Evolutionary conservation across 2,797 vertebrate genomes (phyloP), one percentile per base, ranked within the genome.

Genomic region (Moxostoma hubbsi): DNA sequence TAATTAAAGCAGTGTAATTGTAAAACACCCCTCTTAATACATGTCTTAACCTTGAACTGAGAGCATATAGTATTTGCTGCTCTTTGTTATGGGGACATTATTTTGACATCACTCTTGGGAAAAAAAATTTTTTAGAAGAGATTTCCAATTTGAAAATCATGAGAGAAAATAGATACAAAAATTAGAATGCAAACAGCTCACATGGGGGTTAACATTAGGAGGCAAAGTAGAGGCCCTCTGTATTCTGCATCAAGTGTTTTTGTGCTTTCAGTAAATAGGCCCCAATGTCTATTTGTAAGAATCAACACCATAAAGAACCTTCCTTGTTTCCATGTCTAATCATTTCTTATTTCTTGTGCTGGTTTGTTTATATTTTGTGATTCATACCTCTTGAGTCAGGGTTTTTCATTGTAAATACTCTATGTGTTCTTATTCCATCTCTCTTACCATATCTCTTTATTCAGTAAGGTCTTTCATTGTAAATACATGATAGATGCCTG

Each of bases 381-480:
- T 36, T 54, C 24, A 36, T 12, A 6, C n/a, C 9, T 57, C 61
- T 49, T 65, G 47, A 65, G 45, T 13, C 13, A 73, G 13, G 36
- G 70, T 5, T 68, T 74, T 73, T 3, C 18, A 16, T 47, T 79
- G 66, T 79, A 79, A 79, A 82, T 82, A 24, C 18, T 24, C 18
- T 2, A 75, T 15, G 4, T 74, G 49, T 78, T 73, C 12, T 49
- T 45, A 15, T 67, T 36, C 50, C 50, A 10, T 16, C 15, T 71
- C 12, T 63, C 63, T 36, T 8, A 10, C 49, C 57, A 15, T 45
- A 15, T 54, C 12, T 8, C 49, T 68, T 59, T 11, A 59, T 46
- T 51, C 64, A n/a, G 12, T 45, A 58, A 67, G 46, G 24, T 63
- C 49, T 74, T 82, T 69, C 10, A 74, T 53, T 83, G 68, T 72